These are phyloP conservation scores for Agrilus cyanescens DNA, from an alignment of 2,888 invertebrate genomes.

Conservation along the genomic window DNA sequence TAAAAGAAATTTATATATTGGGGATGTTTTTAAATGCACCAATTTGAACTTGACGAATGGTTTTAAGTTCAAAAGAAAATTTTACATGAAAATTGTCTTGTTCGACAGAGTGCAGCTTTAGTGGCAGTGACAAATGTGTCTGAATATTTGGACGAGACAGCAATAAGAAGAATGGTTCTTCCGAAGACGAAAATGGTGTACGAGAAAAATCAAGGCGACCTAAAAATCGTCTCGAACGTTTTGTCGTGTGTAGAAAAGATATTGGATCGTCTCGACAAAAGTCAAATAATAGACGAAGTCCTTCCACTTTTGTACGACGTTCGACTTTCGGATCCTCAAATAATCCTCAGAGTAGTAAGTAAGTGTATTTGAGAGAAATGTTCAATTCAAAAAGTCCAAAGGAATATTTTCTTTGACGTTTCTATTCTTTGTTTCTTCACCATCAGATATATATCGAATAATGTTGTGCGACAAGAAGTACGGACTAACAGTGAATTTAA, in stretches of 20 bases:
- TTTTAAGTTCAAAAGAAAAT: too few species aligned
- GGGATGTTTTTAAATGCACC: too few species aligned
- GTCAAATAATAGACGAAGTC: slow-evolving; percentile 81
- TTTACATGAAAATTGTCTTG: slow-evolving; percentile 6
- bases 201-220: slow-evolving; percentile 67
- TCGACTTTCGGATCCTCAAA: slow-evolving; percentile 76
- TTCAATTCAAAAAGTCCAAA: background rate
- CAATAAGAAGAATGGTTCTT: slow-evolving; percentile 67
- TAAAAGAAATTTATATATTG: too few species aligned
- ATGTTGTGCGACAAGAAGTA: slow-evolving; percentile 85
- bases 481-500: slow-evolving; percentile 77
- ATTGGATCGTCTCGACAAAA: slow-evolving; percentile 71
- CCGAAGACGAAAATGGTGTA: slow-evolving; percentile 72
- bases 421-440: background rate
- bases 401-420: too few species aligned
- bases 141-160: slow-evolving; percentile 71
- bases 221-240: slow-evolving; percentile 68
- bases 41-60: too few species aligned
- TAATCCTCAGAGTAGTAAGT: slow-evolving; percentile 85
- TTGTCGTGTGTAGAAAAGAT: slow-evolving; percentile 71
- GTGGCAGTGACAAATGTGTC: slow-evolving; percentile 77
- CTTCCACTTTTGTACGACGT: slow-evolving; percentile 80
- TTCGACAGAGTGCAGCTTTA: slow-evolving; percentile 71
- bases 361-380: slow-evolving; percentile 42
- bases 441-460: slow-evolving; percentile 77